A percentile compares a stretch with the other conserved stretches of the same genome.
Conservation (phyloP, 2,888 invertebrate species). For the Platycheirus rosarum region DNA sequence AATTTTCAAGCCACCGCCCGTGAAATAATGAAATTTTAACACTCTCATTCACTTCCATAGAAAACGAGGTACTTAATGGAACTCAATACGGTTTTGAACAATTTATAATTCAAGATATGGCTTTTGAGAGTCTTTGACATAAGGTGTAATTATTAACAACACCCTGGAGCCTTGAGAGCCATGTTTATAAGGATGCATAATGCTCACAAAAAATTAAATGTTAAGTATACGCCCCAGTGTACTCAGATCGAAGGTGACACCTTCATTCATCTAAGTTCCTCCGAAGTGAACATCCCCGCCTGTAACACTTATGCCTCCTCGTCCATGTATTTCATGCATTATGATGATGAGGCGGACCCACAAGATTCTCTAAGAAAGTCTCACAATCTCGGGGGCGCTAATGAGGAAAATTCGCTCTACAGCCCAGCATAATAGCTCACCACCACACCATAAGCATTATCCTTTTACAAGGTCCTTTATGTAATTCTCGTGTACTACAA, state of each 20-base stretch:
- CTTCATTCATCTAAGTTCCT: background rate
- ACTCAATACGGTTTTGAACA: constrained; percentile 26
- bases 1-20: background rate
- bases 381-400: constrained; percentile 50
- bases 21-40: background rate
- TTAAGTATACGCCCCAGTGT: constrained; percentile 53
- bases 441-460: constrained; percentile 47
- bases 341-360: background rate
- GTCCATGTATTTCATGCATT: constrained; percentile 4
- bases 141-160: constrained; percentile 30
- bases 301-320: background rate
- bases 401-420: constrained; percentile 63
- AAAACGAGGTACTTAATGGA: background rate
- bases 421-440: constrained; percentile 48
- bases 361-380: constrained; percentile 16
- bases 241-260: background rate
- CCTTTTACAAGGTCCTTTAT: constrained; percentile 57
- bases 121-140: constrained; percentile 19
- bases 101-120: constrained; percentile 28
- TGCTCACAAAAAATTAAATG: constrained; percentile 25
- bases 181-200: constrained; percentile 26
- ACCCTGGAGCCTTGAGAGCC: constrained; percentile 17
- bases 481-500: constrained; percentile 51
- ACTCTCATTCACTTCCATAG: background rate
- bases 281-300: background rate